These are phyloP conservation scores for Anolis sagrei DNA, from an alignment of 2,113 vertebrate species.

Conservation along the genomic window DNA sequence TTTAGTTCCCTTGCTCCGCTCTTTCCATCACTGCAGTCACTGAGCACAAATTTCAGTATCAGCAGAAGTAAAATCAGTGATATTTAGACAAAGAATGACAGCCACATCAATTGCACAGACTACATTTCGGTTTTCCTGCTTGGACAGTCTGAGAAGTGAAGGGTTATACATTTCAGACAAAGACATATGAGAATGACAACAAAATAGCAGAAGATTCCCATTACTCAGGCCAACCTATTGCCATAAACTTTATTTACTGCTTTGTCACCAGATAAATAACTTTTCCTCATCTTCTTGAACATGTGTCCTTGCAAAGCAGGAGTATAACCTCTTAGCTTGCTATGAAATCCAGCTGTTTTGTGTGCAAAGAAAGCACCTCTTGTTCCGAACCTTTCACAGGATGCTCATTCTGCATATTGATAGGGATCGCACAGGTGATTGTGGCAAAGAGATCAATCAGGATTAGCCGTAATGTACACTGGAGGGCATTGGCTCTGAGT, in stretches of 20 bases:
- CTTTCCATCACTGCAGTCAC: neutral
- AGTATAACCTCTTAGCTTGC: neutral
- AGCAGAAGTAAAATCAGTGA: neutral
- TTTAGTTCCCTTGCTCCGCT: neutral
- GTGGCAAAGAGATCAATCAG: neutral
- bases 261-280: neutral
- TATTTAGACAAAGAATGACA: neutral
- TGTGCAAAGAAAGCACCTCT: neutral
- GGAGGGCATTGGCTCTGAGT: neutral
- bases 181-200: neutral
- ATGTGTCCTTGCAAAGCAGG: constrained; percentile 3
- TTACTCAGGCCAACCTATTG: neutral
- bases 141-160: neutral
- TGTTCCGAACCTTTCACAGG: neutral
- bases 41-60: neutral
- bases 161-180: neutral
- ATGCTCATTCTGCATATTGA: neutral
- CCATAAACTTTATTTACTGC: constrained; percentile 15
- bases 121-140: neutral
- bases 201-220: neutral
- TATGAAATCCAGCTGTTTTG: neutral
- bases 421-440: neutral
- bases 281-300: neutral
- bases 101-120: neutral
- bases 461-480: neutral